Evolutionary conservation across 2,797 vertebrate genomes (phyloP), one percentile per base, ranked within the genome.

Genomic region (Sitta carolinensis): DNA sequence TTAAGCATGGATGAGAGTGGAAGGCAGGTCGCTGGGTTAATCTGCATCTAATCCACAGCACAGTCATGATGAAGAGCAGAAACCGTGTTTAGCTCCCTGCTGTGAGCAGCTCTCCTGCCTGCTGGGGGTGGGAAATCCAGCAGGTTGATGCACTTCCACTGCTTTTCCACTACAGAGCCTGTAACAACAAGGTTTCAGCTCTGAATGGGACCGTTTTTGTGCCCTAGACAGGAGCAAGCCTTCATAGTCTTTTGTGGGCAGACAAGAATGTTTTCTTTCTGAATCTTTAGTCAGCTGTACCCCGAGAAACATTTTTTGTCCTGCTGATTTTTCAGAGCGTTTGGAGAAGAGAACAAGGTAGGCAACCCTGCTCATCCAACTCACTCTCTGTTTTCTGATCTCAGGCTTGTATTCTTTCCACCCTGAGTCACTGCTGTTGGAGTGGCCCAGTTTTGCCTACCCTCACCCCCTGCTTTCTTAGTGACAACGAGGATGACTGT

Each of bases 41-140:
- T 96, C 89, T 91, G 72, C 86, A 62, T 92, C 89, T 95, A 95
- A 96, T 96, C 95, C 90, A 51, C 36, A 93, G 63, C 90, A 76
- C 68, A 83, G 85, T 51, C 94, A 95, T 34, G 22, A 57, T 19
- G 55, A 74, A 66, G 79, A 90, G 76, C 79, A 94, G 75, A 68
- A 90, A 40, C 20, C 43, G 3, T n/a, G 67, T 73, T 96, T 85
- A 87, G 61, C 77, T 94, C 75, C 84, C 93, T 62, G 75, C 91
- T 79, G 68, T 48, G 94, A 94, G 76, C 5, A 68, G 67, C 67
- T 87, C 22, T 72, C 30, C 66, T 75, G 70, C 82, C 80, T 63
- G 70, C 80, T 78, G 72, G 9, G 51, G 54, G 21, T 87, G 64
- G 68, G 66, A 87, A 93, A 81, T 55, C 81, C 81, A 84, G 61